phyloP scores from a whole-genome alignment of 2,113 vertebrate species.

The Strix aluco region DNA sequence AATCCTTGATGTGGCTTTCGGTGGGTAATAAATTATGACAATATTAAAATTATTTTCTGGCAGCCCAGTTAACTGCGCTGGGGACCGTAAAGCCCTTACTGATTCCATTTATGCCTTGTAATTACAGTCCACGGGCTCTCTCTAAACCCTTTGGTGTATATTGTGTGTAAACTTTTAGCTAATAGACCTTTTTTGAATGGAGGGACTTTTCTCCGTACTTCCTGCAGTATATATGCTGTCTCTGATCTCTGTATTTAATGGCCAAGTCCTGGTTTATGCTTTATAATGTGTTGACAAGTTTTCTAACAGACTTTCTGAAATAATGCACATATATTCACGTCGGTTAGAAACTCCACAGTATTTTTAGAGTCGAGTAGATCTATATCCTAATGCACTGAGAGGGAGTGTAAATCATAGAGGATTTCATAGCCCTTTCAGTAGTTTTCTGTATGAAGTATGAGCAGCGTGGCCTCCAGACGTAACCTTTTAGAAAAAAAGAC shows the following conservation, averaged over 20 bases:
- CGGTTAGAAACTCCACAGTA: conserved; percentile 76
- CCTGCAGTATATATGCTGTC: conserved; percentile 67
- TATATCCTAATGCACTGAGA: conserved; percentile 80
- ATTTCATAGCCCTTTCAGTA: conserved; percentile 85
- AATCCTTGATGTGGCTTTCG: conserved; percentile 65
- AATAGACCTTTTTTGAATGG: conserved; percentile 57
- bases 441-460: conserved; percentile 86
- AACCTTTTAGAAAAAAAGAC: conserved; percentile 85
- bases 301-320: conserved; percentile 82
- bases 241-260: conserved; percentile 78
- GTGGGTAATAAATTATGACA: conserved; percentile 74
- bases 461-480: conserved; percentile 83
- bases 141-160: conserved; percentile 67
- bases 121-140: conserved; percentile 52
- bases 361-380: conserved; percentile 79
- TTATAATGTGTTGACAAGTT: conserved; percentile 83
- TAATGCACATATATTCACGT: conserved; percentile 81
- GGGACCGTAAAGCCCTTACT: conserved; percentile 59
- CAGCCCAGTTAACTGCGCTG: conserved; percentile 64
- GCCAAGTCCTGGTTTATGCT: conserved; percentile 77
- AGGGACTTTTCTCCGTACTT: conserved; percentile 71
- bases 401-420: conserved; percentile 82
- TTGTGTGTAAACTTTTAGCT: conserved; percentile 61
- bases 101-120: conserved; percentile 61
- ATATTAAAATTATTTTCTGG: conserved; percentile 74